Percentiles rank a stretch among this genome's conserved stretches.
Evolutionary conservation across 2,113 vertebrate genomes (phyloP).

Genomic region (Pseudonaja textilis): DNA sequence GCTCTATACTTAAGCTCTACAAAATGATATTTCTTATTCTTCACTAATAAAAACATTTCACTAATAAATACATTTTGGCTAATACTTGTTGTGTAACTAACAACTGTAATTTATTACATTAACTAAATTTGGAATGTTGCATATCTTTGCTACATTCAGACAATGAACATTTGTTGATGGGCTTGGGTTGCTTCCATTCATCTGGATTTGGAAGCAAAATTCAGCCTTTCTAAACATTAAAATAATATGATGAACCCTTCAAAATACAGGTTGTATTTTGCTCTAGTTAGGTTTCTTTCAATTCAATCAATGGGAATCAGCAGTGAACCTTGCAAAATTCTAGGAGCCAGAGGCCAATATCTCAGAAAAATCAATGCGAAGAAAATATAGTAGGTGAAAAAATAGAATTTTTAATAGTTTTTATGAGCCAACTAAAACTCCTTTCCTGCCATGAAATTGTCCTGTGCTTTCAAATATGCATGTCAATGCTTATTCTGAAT

Average conservation of each 20-base stretch:
- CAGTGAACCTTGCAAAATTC: background rate
- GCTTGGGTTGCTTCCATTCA: background rate
- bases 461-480: background rate
- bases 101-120: background rate
- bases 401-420: background rate
- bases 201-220: background rate
- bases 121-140: background rate
- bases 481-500: background rate
- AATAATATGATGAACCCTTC: background rate
- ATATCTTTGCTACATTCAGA: background rate
- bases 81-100: background rate
- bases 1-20: background rate
- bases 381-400: background rate
- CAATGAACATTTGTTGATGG: background rate
- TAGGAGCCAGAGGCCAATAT: background rate
- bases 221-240: background rate
- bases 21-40: background rate
- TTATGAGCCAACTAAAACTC: background rate
- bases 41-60: background rate
- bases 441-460: background rate
- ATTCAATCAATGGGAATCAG: no score
- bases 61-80: background rate
- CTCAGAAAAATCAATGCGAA: background rate
- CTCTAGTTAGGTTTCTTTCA: background rate
- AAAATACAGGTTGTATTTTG: background rate